Evolutionary conservation across 2,797 vertebrate genomes (phyloP), one percentile per base, ranked within the genome.

Genomic region (Phalloptychus januarius): DNA sequence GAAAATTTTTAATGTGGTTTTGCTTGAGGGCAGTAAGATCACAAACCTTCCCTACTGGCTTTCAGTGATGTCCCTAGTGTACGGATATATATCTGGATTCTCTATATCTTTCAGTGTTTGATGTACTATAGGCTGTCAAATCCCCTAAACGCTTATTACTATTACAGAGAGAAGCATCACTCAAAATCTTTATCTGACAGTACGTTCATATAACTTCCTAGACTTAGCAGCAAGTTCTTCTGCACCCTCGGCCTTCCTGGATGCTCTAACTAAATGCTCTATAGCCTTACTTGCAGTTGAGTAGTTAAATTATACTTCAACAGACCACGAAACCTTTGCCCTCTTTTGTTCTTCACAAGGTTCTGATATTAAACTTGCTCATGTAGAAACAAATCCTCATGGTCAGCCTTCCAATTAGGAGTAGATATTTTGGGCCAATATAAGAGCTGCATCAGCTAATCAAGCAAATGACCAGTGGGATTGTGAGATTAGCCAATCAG

Each of bases 1-100:
- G 23, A 73, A 15, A 38, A 25, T 54, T n/a, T 61, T 45, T 63
- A 33, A 46, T 46, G 42, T 5, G 8, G 74, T 75, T 75, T 33
- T 25, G 54, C 58, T 75, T 13, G 54, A 75, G 28, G 58, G 50
- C 72, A 65, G 40, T 23, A 36, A 75, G 56, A 75, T 33, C 28
- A 0, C 42, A 46, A 36, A 31, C 74, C 15, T 65, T 48, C 18
- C 25, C 45, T 48, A 11, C 13, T 75, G 28, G 56, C 33, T 36
- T 45, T 61, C 56, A 45, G 40, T 28, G 7, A n/a, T 46, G 44
- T 75, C 73, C n/a, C 40, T 61, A 33, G 25, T 25, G 56, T 65
- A 7, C 16, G 36, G 33, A 33, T 56, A 33, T 46, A 36, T 63
- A 20, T 75, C 40, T 12, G 16, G n/a, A 61, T 18, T 74, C n/a